A percentile compares a stretch with the other conserved stretches of the same genome.
These are phyloP conservation scores for Matsumurasca onukii DNA, from an alignment of 1,140 invertebrate genomes.

Conservation along the genomic window DNA sequence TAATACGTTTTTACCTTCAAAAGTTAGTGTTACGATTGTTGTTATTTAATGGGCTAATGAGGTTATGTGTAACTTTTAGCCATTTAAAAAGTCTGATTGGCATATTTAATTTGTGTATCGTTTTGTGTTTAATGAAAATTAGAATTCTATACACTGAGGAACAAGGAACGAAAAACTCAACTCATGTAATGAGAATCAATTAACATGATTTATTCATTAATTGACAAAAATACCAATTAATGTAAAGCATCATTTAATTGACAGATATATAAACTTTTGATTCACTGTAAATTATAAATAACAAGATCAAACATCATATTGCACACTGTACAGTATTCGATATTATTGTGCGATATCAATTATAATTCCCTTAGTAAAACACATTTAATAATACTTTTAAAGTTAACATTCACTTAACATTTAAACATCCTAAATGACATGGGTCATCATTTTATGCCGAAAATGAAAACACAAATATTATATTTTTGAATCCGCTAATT, in stretches of 20 bases:
- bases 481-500: not conserved
- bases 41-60: no score
- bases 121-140: no score
- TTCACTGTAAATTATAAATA: constrained; percentile 26
- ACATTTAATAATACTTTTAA: constrained; percentile 1
- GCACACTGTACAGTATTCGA: not conserved
- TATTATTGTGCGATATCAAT: no score
- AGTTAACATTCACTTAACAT: constrained; percentile 13
- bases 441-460: constrained; percentile 10
- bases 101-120: no score
- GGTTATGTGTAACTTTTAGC: no score
- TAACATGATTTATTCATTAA: constrained; percentile 24
- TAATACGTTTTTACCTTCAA: no score
- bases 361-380: not conserved
- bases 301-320: constrained; percentile 19
- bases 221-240: constrained; percentile 20
- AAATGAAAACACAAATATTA: not conserved
- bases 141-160: no score
- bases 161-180: no score
- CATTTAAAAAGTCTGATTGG: no score
- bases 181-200: constrained; percentile 17
- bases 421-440: constrained; percentile 3
- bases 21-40: no score
- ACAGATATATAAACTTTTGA: constrained; percentile 16
- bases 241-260: constrained; percentile 16